Conservation (phyloP, 2,888 invertebrate genomes). For the Clusia tigrina region DNA sequence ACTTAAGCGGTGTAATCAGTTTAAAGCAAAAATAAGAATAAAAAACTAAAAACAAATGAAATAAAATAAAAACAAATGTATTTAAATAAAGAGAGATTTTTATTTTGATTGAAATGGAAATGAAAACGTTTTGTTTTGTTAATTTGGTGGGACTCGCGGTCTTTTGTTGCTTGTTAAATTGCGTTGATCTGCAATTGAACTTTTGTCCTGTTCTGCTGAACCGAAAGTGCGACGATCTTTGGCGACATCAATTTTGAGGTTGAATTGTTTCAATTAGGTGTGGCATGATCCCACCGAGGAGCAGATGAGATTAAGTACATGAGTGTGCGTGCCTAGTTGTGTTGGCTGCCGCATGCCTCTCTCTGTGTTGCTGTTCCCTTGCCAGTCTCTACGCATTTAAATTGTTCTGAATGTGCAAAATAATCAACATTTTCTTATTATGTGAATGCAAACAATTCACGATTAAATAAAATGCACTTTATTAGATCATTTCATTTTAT, state of each 20-base stretch:
- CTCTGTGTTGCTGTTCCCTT: neutral
- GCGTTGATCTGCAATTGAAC: slow-evolving; percentile 47
- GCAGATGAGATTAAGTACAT: slow-evolving; percentile 45
- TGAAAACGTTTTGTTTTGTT: neutral
- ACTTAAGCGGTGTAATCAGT: no score
- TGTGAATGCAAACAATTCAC: no score
- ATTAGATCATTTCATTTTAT: no score
- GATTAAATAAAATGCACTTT: no score
- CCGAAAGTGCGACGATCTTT: slow-evolving; percentile 50
- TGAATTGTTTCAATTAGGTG: slow-evolving; percentile 61
- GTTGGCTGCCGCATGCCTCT: neutral
- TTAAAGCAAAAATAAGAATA: slow-evolving; percentile 30
- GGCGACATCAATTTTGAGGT: slow-evolving; percentile 63
- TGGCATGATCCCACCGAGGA: slow-evolving; percentile 44
- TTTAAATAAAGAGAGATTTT: no score
- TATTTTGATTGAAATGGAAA: no score
- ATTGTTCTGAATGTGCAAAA: no score
- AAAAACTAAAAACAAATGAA: neutral
- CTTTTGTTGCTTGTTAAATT: slow-evolving; percentile 30
- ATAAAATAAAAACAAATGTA: neutral
- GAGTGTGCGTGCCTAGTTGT: no score
- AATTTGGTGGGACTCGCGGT: neutral
- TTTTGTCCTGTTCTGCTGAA: slow-evolving; percentile 51
- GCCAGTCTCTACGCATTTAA: no score
- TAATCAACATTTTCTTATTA: no score